Evolutionary conservation across 2,888 invertebrate species (phyloP), one percentile per base, ranked within the genome.

Genomic region (Thumatha senex): DNA sequence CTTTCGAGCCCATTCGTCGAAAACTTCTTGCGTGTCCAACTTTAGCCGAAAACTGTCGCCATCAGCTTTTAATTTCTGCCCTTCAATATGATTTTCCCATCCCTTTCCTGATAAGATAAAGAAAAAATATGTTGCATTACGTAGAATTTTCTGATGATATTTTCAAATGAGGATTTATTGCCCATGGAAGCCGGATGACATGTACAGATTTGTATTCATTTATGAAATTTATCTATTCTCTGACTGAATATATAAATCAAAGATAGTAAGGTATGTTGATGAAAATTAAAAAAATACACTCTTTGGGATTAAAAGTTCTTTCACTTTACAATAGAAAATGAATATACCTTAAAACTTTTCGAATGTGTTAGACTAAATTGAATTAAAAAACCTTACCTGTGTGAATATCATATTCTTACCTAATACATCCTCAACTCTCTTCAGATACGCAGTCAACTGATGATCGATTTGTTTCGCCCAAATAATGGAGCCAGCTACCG

Each of bases 391-490:
- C 15, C 69, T 83, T 90, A 93, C 97, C 99, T 43, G n/a, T n/a
- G n/a, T n/a, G n/a, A n/a, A n/a, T n/a, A n/a, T n/a, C n/a, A n/a
- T n/a, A 15, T 31, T 29, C 69, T 83, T 90, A 93, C 97, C 99
- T 43, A 99, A 93, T 15, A 99, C 99, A 92, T 99, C 99, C 89
- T 99, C 99, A 0, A 99, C 99, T 59, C 99, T 94, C 78, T 97
- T 96, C 82, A 99, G 93, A 86, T 99, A 99, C 66, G 98, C 97
- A 11, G 97, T 98, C 45, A 99, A 93, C 84, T 99, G 99, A 63
- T 98, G 95, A 86, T 99, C 99, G 73, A 99, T 99, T 92, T 99
- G 97, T 74, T 98, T 96, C 3, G 99, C 98, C 99, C 99, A 99
- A 70, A 99, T 98, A 69, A 99, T 99, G 48, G 98, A 98, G 0